Conservation (phyloP, 2,113 vertebrate species). For the Lepisosteus osseus region DNA sequence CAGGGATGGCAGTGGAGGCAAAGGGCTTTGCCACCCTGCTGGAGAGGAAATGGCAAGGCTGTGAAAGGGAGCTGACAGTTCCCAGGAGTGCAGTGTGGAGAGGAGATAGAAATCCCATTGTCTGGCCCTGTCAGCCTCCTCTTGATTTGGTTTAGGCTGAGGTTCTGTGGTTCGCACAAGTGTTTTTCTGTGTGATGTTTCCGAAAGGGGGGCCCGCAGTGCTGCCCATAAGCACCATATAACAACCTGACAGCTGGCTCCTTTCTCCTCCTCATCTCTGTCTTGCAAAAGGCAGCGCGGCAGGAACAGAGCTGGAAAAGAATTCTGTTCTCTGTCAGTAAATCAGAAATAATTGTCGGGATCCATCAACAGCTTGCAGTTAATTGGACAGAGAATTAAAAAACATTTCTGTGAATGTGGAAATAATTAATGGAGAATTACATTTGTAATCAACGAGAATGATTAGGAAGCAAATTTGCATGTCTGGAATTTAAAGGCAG, state of each 20-base stretch:
- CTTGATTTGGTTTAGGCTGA: constrained; percentile 21
- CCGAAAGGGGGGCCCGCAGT: neutral
- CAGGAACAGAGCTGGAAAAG: neutral
- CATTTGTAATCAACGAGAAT: constrained; percentile 74
- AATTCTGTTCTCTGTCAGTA: constrained; percentile 18
- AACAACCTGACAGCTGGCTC: neutral
- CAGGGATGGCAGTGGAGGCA: too few species aligned
- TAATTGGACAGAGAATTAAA: constrained; percentile 78
- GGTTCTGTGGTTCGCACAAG: constrained; percentile 6
- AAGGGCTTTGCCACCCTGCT: neutral
- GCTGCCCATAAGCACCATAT: neutral
- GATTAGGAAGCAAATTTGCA: constrained; percentile 59
- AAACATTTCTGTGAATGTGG: constrained; percentile 66
- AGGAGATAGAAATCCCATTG: constrained; percentile 21
- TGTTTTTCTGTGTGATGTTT: constrained; percentile 5
- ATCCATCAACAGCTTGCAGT: constrained; percentile 74
- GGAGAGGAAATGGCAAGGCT: neutral
- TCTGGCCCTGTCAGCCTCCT: constrained; percentile 19
- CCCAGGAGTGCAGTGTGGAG: constrained; percentile 11
- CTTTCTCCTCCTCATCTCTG: neutral
- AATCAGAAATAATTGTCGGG: constrained; percentile 77
- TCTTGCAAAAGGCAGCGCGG: neutral
- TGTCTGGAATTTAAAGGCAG: neutral
- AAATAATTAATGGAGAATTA: constrained; percentile 81
- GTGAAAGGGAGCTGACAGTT: constrained; percentile 9